Conservation (phyloP, 2,888 invertebrate genomes). For the Lymantria monacha region DNA sequence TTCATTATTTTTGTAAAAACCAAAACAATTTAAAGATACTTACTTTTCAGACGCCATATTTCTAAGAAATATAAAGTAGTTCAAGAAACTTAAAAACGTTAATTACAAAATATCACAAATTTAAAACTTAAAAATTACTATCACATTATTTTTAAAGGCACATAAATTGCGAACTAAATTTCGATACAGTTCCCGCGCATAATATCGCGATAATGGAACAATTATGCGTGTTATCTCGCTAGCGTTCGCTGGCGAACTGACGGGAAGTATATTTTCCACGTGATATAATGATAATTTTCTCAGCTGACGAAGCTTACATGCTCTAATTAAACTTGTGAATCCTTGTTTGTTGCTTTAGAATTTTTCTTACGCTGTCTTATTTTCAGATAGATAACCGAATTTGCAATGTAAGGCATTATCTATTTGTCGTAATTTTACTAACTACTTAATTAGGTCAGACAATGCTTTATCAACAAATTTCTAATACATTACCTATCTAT, state of each 20-base stretch:
- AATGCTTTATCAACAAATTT: too few species aligned
- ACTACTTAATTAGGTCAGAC: too few species aligned
- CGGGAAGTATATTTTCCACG: conserved; percentile 16
- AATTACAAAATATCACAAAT: conserved; percentile 57
- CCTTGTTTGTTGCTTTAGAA: conserved; percentile 9
- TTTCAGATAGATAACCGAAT: too few species aligned
- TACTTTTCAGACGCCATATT: conserved; percentile 65
- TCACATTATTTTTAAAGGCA: conserved; percentile 31
- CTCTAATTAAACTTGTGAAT: conserved; percentile 18
- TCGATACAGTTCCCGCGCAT: conserved; percentile 24
- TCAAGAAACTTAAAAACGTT: conserved; percentile 27
- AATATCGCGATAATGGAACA: conserved; percentile 8
- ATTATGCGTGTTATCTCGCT: conserved; percentile 11
- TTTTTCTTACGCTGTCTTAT: too few species aligned
- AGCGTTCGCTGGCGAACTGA: conserved; percentile 31
- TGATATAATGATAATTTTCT: conserved; percentile 21
- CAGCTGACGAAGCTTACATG: conserved; percentile 19
- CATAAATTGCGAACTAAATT: conserved; percentile 15
- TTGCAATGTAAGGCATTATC: too few species aligned
- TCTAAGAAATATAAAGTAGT: conserved; percentile 20
- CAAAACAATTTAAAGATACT: conserved; percentile 36
- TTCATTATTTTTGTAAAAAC: background rate
- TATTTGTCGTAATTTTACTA: too few species aligned
- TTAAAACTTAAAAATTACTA: conserved; percentile 23
- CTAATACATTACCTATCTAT: too few species aligned